Percentiles rank a stretch among this genome's conserved stretches.
Evolutionary conservation across 2,113 vertebrate genomes (phyloP).

Genomic region (Tachuris rubrigastra): DNA sequence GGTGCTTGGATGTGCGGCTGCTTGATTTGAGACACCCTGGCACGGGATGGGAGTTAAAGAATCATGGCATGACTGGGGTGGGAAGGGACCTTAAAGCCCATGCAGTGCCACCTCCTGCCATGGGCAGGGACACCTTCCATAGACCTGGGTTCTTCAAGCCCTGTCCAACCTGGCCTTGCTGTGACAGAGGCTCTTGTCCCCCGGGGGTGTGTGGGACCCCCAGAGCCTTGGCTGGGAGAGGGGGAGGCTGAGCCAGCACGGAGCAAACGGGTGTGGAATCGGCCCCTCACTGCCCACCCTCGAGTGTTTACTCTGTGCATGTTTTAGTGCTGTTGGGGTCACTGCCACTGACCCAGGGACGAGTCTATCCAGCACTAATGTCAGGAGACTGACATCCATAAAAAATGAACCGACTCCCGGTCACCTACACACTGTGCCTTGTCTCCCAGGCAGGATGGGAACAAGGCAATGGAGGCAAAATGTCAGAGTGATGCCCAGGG

Average conservation of each 20-base stretch:
- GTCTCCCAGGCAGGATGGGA: neutral
- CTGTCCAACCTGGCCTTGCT: rapidly evolving
- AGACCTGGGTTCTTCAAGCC: neutral
- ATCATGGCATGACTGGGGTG: neutral
- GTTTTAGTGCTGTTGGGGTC: conserved; percentile 38
- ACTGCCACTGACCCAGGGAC: conserved; percentile 13
- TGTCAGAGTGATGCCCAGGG: neutral
- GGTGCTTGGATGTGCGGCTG: neutral
- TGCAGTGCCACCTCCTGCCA: no score
- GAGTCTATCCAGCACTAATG: neutral
- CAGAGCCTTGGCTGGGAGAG: neutral
- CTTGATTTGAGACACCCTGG: neutral
- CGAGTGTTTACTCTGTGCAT: conserved; percentile 43
- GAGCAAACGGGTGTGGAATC: neutral
- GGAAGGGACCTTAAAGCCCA: neutral
- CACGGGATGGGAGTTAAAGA: neutral
- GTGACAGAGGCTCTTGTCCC: no score
- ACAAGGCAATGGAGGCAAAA: neutral
- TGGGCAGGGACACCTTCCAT: neutral
- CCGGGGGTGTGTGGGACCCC: neutral
- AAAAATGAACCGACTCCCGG: conserved; percentile 5
- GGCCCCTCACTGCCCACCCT: neutral
- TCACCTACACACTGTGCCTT: neutral
- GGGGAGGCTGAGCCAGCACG: neutral
- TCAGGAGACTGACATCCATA: conserved; percentile 24